Conservation (phyloP, 1,140 invertebrate species). For the Lepidurus arcticus region DNA sequence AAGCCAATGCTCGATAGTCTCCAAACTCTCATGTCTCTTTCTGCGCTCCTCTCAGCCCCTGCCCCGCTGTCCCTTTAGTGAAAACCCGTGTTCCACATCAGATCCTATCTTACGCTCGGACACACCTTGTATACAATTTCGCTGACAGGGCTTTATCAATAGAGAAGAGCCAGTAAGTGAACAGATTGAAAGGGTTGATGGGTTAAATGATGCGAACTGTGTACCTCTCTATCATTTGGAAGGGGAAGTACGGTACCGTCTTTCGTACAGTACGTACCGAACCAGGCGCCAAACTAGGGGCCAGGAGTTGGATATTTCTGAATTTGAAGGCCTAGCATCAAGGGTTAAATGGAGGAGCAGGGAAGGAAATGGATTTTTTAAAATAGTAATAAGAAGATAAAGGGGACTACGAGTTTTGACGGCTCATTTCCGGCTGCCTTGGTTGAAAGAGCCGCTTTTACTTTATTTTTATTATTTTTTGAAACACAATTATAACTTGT, state of each 20-base stretch:
- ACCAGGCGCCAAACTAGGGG: too few relatives aligned
- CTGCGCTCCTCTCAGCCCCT: neutral
- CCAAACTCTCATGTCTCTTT: neutral
- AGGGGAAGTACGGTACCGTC: neutral
- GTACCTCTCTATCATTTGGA: neutral
- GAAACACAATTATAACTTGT: neutral
- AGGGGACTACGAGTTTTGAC: neutral
- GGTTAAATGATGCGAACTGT: neutral
- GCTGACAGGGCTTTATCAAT: neutral
- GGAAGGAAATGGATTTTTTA: neutral
- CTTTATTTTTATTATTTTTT: too few relatives aligned
- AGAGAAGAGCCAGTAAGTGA: neutral
- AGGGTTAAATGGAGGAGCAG: too few relatives aligned
- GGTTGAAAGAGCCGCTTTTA: neutral
- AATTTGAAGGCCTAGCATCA: too few relatives aligned
- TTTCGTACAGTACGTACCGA: neutral
- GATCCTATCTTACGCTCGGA: slow-evolving; percentile 12
- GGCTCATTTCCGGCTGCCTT: neutral
- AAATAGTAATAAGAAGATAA: neutral
- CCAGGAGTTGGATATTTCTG: too few relatives aligned
- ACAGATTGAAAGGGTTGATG: slow-evolving; percentile 2
- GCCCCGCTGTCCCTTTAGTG: neutral
- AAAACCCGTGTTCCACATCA: neutral
- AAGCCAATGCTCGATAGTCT: neutral
- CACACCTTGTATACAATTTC: slow-evolving; percentile 13